Percentiles rank a stretch among this genome's conserved stretches.
Evolutionary conservation across 1,140 invertebrate species (phyloP).

Genomic region (Belonocnema kinseyi): DNA sequence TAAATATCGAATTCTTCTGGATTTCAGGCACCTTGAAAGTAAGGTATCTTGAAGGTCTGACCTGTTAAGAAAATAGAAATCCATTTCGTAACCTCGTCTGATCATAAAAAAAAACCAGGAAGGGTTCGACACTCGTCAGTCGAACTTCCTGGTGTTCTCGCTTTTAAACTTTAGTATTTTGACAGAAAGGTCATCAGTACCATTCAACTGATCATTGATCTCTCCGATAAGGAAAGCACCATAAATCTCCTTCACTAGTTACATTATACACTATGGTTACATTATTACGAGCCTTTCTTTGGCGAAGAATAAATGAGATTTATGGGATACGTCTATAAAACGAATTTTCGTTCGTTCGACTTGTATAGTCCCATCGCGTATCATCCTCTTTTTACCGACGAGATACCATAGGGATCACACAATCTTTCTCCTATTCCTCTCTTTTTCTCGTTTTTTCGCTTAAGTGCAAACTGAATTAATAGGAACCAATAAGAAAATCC

Average conservation of each 20-base stretch:
- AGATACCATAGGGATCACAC: no score
- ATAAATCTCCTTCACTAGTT: constrained; percentile 17
- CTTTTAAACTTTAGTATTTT: background rate
- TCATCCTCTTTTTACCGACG: no score
- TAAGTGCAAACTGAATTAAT: no score
- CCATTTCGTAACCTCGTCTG: background rate
- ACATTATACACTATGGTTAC: constrained; percentile 4
- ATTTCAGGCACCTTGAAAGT: background rate
- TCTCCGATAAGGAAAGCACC: background rate
- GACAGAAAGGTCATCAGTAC: constrained; percentile 1
- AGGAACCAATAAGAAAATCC: no score
- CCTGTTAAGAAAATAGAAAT: background rate
- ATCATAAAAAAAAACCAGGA: background rate
- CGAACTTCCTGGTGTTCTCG: constrained; percentile 1
- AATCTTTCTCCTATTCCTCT: no score
- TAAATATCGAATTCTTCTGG: background rate
- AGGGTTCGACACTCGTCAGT: background rate
- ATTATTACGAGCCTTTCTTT: background rate
- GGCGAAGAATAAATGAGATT: background rate
- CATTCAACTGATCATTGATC: constrained; percentile 21
- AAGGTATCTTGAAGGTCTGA: background rate
- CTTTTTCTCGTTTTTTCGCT: no score
- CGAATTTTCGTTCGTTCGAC: no score
- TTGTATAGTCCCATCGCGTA: no score
- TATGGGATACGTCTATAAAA: background rate